phyloP scores from a whole-genome alignment of 1,140 invertebrate genomes.

The Apis florea region DNA sequence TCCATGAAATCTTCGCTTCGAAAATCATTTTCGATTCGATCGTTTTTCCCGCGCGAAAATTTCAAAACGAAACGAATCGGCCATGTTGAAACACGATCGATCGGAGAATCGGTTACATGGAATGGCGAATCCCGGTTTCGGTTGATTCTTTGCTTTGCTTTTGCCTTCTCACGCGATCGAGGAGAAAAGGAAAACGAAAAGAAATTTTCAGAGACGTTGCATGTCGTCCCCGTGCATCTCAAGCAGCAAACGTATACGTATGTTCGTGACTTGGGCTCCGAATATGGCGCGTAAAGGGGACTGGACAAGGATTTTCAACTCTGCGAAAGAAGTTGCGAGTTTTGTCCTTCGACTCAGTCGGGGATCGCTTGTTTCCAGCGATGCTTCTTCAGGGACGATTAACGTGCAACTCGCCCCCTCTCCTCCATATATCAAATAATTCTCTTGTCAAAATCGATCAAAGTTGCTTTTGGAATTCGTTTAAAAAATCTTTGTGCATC shows the following conservation, averaged over 20 bases:
- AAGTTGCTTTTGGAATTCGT: background rate
- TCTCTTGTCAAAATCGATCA: background rate
- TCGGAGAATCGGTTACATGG: background rate
- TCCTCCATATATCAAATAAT: background rate
- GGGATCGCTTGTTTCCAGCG: conserved; percentile 13
- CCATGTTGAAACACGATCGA: too few species aligned
- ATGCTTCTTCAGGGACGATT: conserved; percentile 33
- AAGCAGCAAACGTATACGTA: too few species aligned
- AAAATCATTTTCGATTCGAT: background rate
- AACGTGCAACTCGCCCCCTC: conserved; percentile 31
- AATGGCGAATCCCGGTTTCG: background rate
- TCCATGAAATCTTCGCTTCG: background rate
- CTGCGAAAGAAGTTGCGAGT: conserved; percentile 11
- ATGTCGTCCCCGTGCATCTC: background rate
- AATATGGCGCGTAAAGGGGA: conserved; percentile 23
- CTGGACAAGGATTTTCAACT: conserved; percentile 21
- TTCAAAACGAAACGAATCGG: too few species aligned
- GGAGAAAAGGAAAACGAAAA: too few species aligned
- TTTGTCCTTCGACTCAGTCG: conserved; percentile 46
- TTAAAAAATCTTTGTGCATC: background rate
- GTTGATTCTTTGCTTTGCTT: background rate
- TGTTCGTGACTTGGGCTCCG: background rate
- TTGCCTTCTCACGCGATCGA: background rate
- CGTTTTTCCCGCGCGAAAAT: background rate
- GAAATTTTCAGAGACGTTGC: background rate